phyloP scores from a whole-genome alignment of 2,888 invertebrate species.

The Aphrophora alni region DNA sequence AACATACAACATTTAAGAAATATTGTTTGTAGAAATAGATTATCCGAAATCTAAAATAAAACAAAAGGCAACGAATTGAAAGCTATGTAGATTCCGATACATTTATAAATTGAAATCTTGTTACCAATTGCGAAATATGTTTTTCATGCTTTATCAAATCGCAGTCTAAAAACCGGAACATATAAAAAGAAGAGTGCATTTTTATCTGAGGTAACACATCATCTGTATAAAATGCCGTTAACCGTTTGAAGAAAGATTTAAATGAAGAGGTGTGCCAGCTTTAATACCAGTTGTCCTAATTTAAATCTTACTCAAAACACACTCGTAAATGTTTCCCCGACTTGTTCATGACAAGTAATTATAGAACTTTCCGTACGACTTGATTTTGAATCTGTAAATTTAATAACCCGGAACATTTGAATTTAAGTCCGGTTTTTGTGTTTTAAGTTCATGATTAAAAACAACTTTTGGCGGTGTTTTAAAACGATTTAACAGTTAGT shows the following conservation, averaged over 20 bases:
- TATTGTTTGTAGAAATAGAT: no score
- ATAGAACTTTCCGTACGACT: neutral
- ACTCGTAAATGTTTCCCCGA: neutral
- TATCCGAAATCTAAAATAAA: no score
- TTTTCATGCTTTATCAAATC: neutral
- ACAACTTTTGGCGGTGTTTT: no score
- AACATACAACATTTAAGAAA: no score
- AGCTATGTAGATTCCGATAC: no score
- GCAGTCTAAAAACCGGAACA: neutral
- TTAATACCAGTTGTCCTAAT: neutral
- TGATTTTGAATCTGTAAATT: neutral
- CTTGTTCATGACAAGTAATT: neutral
- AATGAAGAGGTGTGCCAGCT: neutral
- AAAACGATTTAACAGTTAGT: neutral
- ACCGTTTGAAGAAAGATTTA: neutral
- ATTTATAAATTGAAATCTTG: neutral
- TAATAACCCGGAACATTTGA: neutral
- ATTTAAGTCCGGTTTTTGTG: neutral
- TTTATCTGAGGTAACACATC: neutral
- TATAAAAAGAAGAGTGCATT: neutral
- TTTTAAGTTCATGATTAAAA: no score
- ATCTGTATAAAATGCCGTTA: neutral
- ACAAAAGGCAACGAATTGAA: no score
- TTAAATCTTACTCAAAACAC: neutral
- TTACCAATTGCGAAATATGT: neutral